A percentile compares a stretch with the other conserved stretches of the same genome.
Conservation (phyloP, 2,888 invertebrate genomes). For the Drosophila limbata region DNA sequence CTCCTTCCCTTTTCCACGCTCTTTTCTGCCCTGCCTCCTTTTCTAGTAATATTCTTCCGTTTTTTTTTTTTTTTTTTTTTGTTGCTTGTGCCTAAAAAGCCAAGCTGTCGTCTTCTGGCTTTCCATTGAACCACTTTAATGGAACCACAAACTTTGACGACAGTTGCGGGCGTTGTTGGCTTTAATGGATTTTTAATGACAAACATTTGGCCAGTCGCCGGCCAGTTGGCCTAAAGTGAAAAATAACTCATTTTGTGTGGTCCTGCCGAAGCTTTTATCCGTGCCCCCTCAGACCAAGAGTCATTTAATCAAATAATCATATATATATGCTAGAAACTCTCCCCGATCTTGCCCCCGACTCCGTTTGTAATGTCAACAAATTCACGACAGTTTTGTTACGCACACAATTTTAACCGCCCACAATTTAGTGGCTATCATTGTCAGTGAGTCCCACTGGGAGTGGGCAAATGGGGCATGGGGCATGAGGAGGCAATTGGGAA, state of each 20-base stretch:
- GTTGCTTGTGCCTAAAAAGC: slow-evolving; percentile 2
- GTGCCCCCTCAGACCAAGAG: not conserved
- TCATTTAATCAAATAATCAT: slow-evolving; percentile 48
- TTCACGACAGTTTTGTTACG: slow-evolving; percentile 67
- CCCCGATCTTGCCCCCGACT: not conserved
- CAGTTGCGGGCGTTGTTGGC: slow-evolving; percentile 51
- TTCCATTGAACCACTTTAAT: slow-evolving; percentile 29
- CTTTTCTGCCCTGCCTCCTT: not conserved
- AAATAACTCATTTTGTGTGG: slow-evolving; percentile 71
- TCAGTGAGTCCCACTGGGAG: not conserved
- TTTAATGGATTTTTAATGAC: slow-evolving; percentile 79
- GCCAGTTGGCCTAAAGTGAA: slow-evolving; percentile 52
- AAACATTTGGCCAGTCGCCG: slow-evolving; percentile 41
- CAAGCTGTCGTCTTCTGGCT: slow-evolving; percentile 40
- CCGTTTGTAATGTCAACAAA: slow-evolving; percentile 63
- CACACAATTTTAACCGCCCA: slow-evolving; percentile 62
- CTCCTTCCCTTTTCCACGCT: not conserved
- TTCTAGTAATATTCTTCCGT: not conserved
- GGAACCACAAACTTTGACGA: slow-evolving; percentile 64
- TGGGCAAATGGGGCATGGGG: slow-evolving; percentile 4
- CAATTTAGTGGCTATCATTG: slow-evolving; percentile 55
- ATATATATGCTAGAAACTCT: not conserved
- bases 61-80: not conserved
- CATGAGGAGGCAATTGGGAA: not conserved
- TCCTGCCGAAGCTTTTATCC: slow-evolving; percentile 5